Evolutionary conservation across 2,113 vertebrate genomes (phyloP).

Genomic region (Mandrillus leucophaeus): DNA sequence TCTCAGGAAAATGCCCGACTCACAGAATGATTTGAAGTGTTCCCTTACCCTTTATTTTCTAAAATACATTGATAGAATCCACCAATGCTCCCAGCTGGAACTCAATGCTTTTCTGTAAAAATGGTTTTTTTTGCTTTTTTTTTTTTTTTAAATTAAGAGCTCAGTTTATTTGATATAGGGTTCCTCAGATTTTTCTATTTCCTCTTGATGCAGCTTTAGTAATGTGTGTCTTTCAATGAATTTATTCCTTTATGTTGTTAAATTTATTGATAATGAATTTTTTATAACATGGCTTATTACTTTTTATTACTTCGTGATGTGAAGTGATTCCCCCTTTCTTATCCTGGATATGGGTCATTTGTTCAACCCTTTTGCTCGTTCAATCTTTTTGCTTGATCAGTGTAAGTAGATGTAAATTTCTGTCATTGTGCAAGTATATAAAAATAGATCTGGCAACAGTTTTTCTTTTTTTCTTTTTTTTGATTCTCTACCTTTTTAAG

Average conservation of each 20-base stretch:
- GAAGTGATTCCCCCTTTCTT: neutral
- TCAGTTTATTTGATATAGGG: neutral
- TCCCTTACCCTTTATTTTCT: neutral
- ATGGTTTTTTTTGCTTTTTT: neutral
- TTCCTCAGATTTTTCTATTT: neutral
- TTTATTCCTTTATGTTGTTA: neutral
- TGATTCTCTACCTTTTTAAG: neutral
- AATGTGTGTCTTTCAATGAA: neutral
- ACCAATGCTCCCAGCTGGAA: neutral
- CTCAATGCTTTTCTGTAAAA: neutral
- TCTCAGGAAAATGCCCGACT: neutral
- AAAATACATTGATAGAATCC: neutral
- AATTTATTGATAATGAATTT: neutral
- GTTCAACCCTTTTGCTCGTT: neutral
- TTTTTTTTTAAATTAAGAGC: neutral
- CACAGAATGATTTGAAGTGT: neutral
- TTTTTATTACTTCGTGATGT: neutral
- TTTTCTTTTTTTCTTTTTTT: no score
- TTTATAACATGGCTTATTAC: neutral
- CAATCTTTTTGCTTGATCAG: neutral
- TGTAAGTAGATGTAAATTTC: neutral
- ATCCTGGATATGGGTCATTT: neutral
- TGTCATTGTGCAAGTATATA: neutral
- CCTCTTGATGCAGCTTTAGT: neutral
- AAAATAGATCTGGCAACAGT: no score